Evolutionary conservation across 2,113 vertebrate species (phyloP), one percentile per base, ranked within the genome.

Genomic region (Sinocyclocheilus anophthalmus): DNA sequence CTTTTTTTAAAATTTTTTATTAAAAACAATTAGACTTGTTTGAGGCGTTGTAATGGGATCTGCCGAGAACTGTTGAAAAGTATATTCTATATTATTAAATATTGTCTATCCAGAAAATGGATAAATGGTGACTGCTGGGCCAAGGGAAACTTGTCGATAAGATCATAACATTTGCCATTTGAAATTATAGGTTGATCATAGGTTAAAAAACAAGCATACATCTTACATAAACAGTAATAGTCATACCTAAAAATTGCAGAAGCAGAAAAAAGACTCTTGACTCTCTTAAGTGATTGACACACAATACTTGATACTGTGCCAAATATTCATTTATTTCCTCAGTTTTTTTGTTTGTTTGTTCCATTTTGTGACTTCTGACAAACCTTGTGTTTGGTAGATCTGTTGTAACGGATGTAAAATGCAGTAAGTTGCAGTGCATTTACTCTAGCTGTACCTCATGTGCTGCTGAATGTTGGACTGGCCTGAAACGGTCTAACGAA

Each of bases 81-180:
- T 39, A n/a, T 50, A 39, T 22, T 57, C 0, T 45, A 45, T 48
- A 45, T 45, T 61, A 61, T 37, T 20, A 18, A 8, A 37, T 33
- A 37, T 2, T 65, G 22, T 67, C 73, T 57, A 81, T 84, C 55
- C 86, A 55, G 50, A 65, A 85, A 30, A 89, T 83, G n/a, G 77
- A 83, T 87, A 59, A 65, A 57, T 77, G 42, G 45, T 79, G 79
- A 70, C 65, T 76, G 78, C 50, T 37, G 75, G 45, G 59, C 39
- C 22, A 14, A 22, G 39, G 37, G 14, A 81, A 57, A 30, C 48
- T 61, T 30, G 81, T 77, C 50, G 13, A 87, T 82, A 85, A 59
- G 76, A 81, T 3, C 42, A 37, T 7, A 24, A 18, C 30, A 5
- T 67, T 76, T 76, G 37, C n/a, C 42, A 48, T 48, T 59, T 33